Conservation (phyloP, 2,888 invertebrate genomes). For the Drosophila melanocephala region DNA sequence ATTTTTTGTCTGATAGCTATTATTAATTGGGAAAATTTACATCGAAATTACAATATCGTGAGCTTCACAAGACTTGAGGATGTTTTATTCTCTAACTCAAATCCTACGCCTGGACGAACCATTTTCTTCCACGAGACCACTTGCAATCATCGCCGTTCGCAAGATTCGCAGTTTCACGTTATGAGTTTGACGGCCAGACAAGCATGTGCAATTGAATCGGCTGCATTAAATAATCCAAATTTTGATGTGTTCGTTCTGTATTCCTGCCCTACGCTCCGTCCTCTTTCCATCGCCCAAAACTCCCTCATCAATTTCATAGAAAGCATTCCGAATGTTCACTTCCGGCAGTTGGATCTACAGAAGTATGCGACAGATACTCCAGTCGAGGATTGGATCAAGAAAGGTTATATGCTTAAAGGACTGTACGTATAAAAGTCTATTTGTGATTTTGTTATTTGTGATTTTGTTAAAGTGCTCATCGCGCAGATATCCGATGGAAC, state of each 20-base stretch:
- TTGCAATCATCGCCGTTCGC: slow-evolving; percentile 53
- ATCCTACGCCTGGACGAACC: slow-evolving; percentile 77
- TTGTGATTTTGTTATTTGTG: background rate
- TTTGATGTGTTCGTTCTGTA: slow-evolving; percentile 82
- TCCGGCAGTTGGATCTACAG: slow-evolving; percentile 82
- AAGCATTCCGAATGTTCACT: slow-evolving; percentile 79
- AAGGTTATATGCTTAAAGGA: slow-evolving; percentile 78
- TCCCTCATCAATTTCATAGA: slow-evolving; percentile 75
- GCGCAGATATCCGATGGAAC: no score
- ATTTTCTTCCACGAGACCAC: slow-evolving; percentile 85
- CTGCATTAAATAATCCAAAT: slow-evolving; percentile 83
- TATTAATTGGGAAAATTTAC: no score
- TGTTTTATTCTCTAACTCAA: slow-evolving; percentile 52
- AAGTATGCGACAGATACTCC: slow-evolving; percentile 83
- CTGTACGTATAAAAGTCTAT: background rate
- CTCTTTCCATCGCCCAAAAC: slow-evolving; percentile 1
- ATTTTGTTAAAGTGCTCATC: no score
- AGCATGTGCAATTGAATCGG: slow-evolving; percentile 85
- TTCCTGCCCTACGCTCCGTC: slow-evolving; percentile 77
- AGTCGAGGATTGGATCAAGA: slow-evolving; percentile 80
- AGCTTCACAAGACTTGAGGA: background rate
- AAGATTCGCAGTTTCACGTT: slow-evolving; percentile 34
- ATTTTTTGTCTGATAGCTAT: background rate
- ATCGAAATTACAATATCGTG: background rate
- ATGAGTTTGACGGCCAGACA: slow-evolving; percentile 80